Evolutionary conservation across 2,113 vertebrate genomes (phyloP), one percentile per base, ranked within the genome.

Genomic region (Benitochromis conjunctus): DNA sequence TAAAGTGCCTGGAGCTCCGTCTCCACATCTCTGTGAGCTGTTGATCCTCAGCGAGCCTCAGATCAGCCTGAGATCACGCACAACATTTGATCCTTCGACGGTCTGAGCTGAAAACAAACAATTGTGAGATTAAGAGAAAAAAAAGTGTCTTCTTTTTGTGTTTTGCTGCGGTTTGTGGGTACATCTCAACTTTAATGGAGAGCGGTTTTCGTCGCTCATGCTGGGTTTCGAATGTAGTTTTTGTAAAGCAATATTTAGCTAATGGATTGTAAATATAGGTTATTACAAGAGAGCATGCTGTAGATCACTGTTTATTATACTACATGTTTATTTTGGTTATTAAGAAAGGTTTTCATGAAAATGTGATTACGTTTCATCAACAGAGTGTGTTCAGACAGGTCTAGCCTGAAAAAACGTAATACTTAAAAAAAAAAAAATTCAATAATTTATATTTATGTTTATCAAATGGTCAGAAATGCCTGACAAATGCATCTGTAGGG

Each of bases 21-120:
- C 18, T 51, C 78, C 24, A n/a, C 62, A 21, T 24, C 11, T 82
- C 19, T 54, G 19, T 48, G 85, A 77, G 79, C 79, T 21, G 79
- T 24, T 48, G 34, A 78, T 46, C 85, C 69, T 64, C 80, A 41
- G 51, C 31, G 51, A 48, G 36, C 60, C 38, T 57, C n/a, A 76
- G 81, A 76, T 76, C 64, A 83, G 66, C 21, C 8, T 4, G 41
- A 29, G 8, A 74, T 74, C 66, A 46, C 24, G 8, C 41, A 71
- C 18, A 19, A 71, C 51, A 5, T 38, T 31, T 16, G 34, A 19
- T 55, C 51, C 5, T 41, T 31, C 24, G 11, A 2, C 9, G 13
- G n/a, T 24, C 41, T 26, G 29, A 58, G 54, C 16, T 41, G 64
- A 71, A 79, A 80, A 48, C 77, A 56, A 55, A 36, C 41, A 74